Evolutionary conservation across 2,888 invertebrate species (phyloP), one percentile per base, ranked within the genome.

Genomic region (Nymphalis polychloros): DNA sequence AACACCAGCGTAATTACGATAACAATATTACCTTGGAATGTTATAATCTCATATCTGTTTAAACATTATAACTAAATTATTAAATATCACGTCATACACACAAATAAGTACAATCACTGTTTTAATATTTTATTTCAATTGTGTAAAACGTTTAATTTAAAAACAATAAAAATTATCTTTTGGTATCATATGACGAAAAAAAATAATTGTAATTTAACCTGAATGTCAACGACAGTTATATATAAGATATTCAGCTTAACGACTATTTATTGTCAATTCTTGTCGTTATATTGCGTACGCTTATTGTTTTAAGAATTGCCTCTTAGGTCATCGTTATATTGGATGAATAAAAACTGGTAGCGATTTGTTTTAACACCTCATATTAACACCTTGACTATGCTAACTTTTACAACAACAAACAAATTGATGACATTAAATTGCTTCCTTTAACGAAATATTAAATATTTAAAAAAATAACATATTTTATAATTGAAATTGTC

Each of bases 1-100:
- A 41, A 41, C 41, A 13, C 0, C 13, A 41, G 13, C 13, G 41
- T 35, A 8, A 41, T 41, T 41, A 41, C 41, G 1, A 10, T 41
- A 41, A 41, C 10, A 41, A 41, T 41, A 41, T 41, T 10, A 10
- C 1, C 27, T 31, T 31, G 6, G 6, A 31, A 31, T 20, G 23
- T 63, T 63, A 52, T 41, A 63, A 52, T 63, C 20, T 52, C 4
- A 52, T 55, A 63, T 63, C 47, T 46, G n/a, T 47, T 20, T 47
- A 20, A 20, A 52, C 20, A 23, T 52, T 23, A 23, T 16, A 23
- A 52, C 20, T 13, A 27, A 23, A 52, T 52, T 52, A 23, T 20
- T 23, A 52, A 52, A 23, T 27, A 52, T 20, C 13, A 20, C 20
- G 16, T 50, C 19, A 50, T 19, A 20, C 19, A 20, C 13, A 41